These are phyloP conservation scores for Sebastes miniatus DNA, from an alignment of 2,797 vertebrate species.

Conservation along the genomic window DNA sequence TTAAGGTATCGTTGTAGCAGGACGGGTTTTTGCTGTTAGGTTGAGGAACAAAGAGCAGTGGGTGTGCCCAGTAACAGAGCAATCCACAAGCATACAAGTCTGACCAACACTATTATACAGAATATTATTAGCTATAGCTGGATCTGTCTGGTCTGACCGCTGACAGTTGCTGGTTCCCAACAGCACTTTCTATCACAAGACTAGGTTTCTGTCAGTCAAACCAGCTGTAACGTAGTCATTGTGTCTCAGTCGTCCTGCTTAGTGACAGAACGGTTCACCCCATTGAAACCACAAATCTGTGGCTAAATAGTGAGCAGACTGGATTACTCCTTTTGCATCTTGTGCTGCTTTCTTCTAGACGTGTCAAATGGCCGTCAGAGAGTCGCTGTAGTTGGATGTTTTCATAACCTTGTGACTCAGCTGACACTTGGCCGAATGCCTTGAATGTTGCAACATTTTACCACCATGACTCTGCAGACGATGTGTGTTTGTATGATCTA, in stretches of 20 bases:
- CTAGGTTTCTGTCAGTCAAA: background rate
- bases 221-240: background rate
- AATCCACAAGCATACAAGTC: background rate
- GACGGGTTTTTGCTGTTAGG: background rate
- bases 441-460: constrained; percentile 41
- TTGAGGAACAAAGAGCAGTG: background rate
- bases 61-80: background rate
- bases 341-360: background rate
- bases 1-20: background rate
- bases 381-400: constrained; percentile 33
- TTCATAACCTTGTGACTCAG: constrained; percentile 44
- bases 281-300: background rate
- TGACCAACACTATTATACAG: background rate
- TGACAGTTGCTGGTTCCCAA: background rate
- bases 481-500: background rate
- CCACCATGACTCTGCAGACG: constrained; percentile 6
- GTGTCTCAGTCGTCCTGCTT: background rate
- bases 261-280: background rate
- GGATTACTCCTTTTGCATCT: background rate
- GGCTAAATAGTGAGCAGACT: no score
- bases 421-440: constrained; percentile 12
- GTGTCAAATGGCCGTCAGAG: constrained; percentile 23
- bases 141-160: background rate
- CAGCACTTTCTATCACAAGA: constrained; percentile 10
- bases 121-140: background rate